phyloP scores from a whole-genome alignment of 2,113 vertebrate species.

The Empidonax alnorum region DNA sequence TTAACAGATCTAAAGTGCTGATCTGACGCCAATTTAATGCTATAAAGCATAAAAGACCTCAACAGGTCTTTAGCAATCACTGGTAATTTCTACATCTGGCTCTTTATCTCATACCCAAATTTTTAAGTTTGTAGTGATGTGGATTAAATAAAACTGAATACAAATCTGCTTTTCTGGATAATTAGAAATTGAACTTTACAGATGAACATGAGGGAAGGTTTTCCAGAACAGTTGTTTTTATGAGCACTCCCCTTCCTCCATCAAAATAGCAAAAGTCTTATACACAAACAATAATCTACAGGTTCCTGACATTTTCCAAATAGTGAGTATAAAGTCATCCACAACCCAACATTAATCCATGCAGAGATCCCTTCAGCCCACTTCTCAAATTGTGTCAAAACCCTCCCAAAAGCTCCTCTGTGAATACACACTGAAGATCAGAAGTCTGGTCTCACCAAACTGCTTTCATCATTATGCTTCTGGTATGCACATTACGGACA shows the following conservation, averaged over 20 bases:
- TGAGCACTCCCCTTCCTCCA: neutral
- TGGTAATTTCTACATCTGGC: neutral
- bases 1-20: neutral
- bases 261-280: neutral
- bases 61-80: neutral
- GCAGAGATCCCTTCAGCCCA: neutral
- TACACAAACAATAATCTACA: neutral
- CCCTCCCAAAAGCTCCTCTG: neutral
- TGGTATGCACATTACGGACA: slow-evolving; percentile 54
- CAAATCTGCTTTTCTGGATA: neutral
- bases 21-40: neutral
- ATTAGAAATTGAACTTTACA: neutral
- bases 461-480: slow-evolving; percentile 47
- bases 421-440: neutral
- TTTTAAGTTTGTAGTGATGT: neutral
- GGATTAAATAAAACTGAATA: neutral
- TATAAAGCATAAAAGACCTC: neutral
- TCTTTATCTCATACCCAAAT: neutral
- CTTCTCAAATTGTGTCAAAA: neutral
- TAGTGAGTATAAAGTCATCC: neutral
- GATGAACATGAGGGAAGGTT: neutral
- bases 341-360: neutral
- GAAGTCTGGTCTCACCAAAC: slow-evolving; percentile 21
- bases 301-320: neutral
- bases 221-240: neutral